Evolutionary conservation across 2,113 vertebrate species (phyloP).

Genomic region (Gobius niger): DNA sequence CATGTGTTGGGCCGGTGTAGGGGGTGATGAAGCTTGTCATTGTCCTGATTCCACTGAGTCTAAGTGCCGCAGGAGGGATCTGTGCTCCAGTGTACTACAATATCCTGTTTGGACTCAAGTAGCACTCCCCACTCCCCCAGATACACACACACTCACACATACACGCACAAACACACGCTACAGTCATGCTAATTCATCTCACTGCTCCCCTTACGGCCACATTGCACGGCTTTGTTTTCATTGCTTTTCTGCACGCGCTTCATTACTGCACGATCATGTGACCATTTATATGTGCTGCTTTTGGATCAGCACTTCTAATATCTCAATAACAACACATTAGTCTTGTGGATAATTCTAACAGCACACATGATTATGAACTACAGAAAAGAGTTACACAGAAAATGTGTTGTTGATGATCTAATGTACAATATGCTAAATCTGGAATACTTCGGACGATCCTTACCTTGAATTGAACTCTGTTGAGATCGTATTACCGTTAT

Average conservation of each 20-base stretch:
- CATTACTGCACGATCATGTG: constrained; percentile 7
- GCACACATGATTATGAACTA: too few relatives aligned
- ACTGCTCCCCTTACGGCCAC: constrained; percentile 9
- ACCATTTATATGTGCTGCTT: constrained; percentile 6
- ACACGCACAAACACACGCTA: constrained; percentile 16
- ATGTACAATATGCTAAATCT: too few relatives aligned
- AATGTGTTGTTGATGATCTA: too few relatives aligned
- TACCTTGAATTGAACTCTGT: too few relatives aligned
- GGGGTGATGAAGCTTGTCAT: constrained; percentile 40
- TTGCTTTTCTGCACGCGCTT: constrained; percentile 36
- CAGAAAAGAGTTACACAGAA: too few relatives aligned
- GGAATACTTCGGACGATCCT: too few relatives aligned
- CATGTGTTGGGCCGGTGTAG: constrained; percentile 13
- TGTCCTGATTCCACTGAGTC: constrained; percentile 48
- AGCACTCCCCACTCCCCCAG: constrained; percentile 19
- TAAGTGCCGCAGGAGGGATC: constrained; percentile 61
- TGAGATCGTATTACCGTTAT: too few relatives aligned
- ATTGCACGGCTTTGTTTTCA: constrained; percentile 49
- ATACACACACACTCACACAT: constrained; percentile 20
- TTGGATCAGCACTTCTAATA: constrained; percentile 18
- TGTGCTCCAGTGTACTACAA: constrained; percentile 66
- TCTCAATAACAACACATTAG: too few relatives aligned
- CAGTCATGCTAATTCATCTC: constrained; percentile 28
- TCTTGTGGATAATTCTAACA: too few relatives aligned
- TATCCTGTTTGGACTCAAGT: constrained; percentile 72